phyloP scores from a whole-genome alignment of 2,797 vertebrate genomes.

The Cryptoprocta ferox region DNA sequence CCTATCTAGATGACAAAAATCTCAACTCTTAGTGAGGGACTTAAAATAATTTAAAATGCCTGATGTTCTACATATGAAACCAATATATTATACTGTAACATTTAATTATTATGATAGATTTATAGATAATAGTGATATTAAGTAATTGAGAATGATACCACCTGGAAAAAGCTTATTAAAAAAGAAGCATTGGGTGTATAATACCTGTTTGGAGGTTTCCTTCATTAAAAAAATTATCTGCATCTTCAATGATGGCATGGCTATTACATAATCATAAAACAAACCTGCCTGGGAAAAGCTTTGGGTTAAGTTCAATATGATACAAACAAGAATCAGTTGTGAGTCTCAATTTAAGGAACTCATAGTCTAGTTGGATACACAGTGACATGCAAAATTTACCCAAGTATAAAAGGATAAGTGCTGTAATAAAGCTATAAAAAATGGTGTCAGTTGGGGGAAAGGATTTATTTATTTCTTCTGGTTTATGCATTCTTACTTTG shows the following conservation, averaged over 20 bases:
- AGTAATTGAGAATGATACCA: constrained; percentile 1
- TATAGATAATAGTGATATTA: constrained; percentile 19
- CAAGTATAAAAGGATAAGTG: not conserved
- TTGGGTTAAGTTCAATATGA: not conserved
- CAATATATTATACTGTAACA: not conserved
- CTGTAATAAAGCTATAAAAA: not conserved
- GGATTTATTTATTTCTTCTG: not conserved
- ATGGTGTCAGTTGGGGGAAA: not conserved
- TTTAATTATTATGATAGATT: not conserved
- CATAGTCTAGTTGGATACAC: not conserved
- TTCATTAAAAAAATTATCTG: not conserved
- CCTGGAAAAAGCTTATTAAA: not conserved
- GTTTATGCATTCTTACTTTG: not conserved
- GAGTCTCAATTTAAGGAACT: not conserved
- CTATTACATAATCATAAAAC: not conserved
- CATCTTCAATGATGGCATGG: not conserved
- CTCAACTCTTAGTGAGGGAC: not conserved
- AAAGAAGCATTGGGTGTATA: not conserved
- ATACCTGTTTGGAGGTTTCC: not conserved
- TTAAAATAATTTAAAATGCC: not conserved
- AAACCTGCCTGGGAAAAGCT: not conserved
- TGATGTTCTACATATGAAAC: not conserved
- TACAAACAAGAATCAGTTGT: not conserved
- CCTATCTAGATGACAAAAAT: not conserved
- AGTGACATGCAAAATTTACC: not conserved